Base-by-base conservation (phyloP, 2,888 invertebrate genomes). In the Stenotaenia linearis region DNA sequence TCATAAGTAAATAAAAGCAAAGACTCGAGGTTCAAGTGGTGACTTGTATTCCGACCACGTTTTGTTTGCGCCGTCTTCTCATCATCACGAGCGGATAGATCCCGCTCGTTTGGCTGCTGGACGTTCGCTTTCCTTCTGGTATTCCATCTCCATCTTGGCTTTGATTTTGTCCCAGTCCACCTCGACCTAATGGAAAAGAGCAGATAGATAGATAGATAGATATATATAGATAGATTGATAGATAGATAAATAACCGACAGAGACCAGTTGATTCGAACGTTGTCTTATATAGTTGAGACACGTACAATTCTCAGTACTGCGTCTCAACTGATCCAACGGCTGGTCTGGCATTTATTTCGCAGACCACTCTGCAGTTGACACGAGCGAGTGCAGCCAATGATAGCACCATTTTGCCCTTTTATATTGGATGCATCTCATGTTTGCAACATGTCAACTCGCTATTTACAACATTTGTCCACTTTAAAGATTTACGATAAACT, bases 111-210 rank as follows among this genome's bases (percentile, higher is more conserved):
- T 45, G 50, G 56, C 78, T 35, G 30, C 35, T 74, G 50, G 75
- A 21, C 79, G 80, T 75, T 82, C 82, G n/a, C 82, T 79, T 78
- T 86, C 85, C 84, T 83, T 85, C 77, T 84, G 83, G 79, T 84
- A 85, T 83, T 88, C 88, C 32, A 83, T 83, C 80, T 85, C 85
- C 76, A 89, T 86, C 84, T 88, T 88, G 81, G 87, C 85, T 82
- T 86, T 84, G 21, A 89, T 86, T 83, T 87, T 88, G 78, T 88
- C 87, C 83, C 85, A 86, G 83, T 89, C 88, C 77, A 88, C 84
- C 78, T 85, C 85, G 75, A 88, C 85, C 88, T 88, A 82, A 50
- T 50, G 50, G 50, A 56, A 85, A 85, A 78, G 79, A 80, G 80
- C 61, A 82, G 79, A 25, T 18, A 56, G 23, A 25, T 35, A 76